phyloP scores from a whole-genome alignment of 2,113 vertebrate genomes.

The Semnopithecus entellus region DNA sequence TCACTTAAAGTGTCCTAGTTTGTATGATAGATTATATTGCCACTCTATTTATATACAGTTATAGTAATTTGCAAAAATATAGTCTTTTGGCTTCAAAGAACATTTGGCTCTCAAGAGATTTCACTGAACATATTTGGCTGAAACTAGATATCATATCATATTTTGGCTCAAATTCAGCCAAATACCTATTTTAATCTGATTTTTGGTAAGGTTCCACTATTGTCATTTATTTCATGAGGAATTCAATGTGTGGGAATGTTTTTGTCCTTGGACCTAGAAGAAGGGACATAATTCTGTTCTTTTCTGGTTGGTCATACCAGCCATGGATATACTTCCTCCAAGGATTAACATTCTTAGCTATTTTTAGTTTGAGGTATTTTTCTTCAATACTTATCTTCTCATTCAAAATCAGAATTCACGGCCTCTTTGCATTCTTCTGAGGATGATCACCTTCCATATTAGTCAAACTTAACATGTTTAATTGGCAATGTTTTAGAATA shows the following conservation, averaged over 20 bases:
- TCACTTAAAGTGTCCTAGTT: neutral
- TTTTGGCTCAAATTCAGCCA: conserved; percentile 62
- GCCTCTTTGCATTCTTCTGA: conserved; percentile 2
- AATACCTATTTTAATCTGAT: conserved; percentile 66
- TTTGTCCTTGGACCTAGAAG: neutral
- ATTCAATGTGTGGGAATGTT: neutral
- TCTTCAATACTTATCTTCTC: neutral
- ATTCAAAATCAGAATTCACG: neutral
- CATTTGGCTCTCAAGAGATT: conserved; percentile 57
- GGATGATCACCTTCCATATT: neutral
- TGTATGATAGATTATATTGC: conserved; percentile 41
- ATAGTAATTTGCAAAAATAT: conserved; percentile 44
- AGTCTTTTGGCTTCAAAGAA: conserved; percentile 56
- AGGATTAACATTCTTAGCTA: neutral
- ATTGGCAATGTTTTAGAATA: conserved; percentile 13
- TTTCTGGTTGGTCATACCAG: neutral
- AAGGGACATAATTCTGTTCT: neutral
- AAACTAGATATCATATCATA: conserved; percentile 61
- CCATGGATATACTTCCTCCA: neutral
- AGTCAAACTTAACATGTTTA: conserved; percentile 13
- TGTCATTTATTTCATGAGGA: conserved; percentile 53
- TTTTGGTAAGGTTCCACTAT: conserved; percentile 58
- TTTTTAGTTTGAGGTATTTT: neutral
- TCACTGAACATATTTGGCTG: conserved; percentile 70
- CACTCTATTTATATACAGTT: conserved; percentile 28